These are phyloP conservation scores for Buceros bicornis DNA, from an alignment of 2,797 vertebrate species.

Conservation along the genomic window DNA sequence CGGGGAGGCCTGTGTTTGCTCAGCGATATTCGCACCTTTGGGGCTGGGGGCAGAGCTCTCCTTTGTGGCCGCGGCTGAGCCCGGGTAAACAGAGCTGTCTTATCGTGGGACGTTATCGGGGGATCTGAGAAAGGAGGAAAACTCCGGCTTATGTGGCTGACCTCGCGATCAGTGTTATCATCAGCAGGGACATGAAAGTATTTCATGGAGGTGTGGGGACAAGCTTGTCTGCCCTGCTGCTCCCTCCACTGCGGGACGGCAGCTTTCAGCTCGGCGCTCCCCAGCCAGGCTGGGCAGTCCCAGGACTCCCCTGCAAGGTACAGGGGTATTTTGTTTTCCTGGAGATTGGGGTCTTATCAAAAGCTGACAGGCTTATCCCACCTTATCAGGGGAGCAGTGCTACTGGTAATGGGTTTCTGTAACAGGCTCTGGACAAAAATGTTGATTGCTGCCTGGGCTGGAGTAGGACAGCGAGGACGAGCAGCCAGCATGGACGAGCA, in stretches of 20 bases:
- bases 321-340: neutral
- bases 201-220: neutral
- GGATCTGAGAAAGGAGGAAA: slow-evolving; percentile 36
- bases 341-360: slow-evolving; percentile 20
- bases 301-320: neutral
- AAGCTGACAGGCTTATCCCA: slow-evolving; percentile 43
- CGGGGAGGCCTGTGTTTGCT: slow-evolving; percentile 7
- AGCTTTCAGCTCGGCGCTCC: neutral
- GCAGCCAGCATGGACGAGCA: rapidly evolving
- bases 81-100: slow-evolving; percentile 40
- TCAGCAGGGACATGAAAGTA: neutral
- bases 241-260: rapidly evolving
- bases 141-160: neutral
- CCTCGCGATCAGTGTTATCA: neutral
- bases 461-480: rapidly evolving
- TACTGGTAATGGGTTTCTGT: slow-evolving; percentile 31
- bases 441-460: neutral
- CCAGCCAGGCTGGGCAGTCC: neutral
- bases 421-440: neutral
- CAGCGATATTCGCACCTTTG: neutral
- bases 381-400: slow-evolving; percentile 46
- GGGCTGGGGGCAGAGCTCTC: slow-evolving; percentile 29
- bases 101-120: neutral
- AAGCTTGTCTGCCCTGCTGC: neutral
- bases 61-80: neutral